phyloP scores from a whole-genome alignment of 2,797 vertebrate species.

The Pteronotus mesoamericanus region DNA sequence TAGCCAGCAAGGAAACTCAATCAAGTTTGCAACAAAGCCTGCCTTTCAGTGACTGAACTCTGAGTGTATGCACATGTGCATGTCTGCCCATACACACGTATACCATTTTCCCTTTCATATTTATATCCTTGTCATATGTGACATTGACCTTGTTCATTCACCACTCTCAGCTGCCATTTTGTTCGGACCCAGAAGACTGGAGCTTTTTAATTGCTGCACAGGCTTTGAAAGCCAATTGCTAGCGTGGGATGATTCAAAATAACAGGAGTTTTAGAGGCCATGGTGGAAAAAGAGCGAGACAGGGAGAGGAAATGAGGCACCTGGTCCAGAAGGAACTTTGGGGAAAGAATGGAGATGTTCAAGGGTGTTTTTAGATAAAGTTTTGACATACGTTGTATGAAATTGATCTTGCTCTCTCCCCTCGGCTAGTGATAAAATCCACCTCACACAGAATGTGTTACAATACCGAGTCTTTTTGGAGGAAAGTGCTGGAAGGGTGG shows the following conservation, averaged over 20 bases:
- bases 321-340: background rate
- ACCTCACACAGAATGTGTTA: background rate
- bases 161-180: background rate
- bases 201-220: background rate
- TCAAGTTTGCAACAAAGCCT: background rate
- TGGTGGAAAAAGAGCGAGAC: background rate
- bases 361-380: background rate
- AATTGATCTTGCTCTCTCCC: background rate
- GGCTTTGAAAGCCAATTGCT: background rate
- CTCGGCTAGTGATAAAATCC: background rate
- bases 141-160: background rate
- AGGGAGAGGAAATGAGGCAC: background rate
- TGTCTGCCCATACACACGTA: fast-evolving
- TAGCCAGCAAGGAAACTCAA: background rate
- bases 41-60: background rate
- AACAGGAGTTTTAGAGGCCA: background rate
- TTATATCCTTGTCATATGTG: background rate
- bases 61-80: too few relatives aligned
- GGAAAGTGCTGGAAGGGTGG: fast-evolving
- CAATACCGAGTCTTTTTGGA: background rate
- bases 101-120: background rate
- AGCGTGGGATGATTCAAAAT: background rate
- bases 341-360: background rate
- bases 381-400: background rate
- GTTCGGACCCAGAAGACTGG: background rate